A percentile compares a stretch with the other conserved stretches of the same genome.
phyloP scores from a whole-genome alignment of 1,140 invertebrate genomes.

The Neodiprion fabricii region DNA sequence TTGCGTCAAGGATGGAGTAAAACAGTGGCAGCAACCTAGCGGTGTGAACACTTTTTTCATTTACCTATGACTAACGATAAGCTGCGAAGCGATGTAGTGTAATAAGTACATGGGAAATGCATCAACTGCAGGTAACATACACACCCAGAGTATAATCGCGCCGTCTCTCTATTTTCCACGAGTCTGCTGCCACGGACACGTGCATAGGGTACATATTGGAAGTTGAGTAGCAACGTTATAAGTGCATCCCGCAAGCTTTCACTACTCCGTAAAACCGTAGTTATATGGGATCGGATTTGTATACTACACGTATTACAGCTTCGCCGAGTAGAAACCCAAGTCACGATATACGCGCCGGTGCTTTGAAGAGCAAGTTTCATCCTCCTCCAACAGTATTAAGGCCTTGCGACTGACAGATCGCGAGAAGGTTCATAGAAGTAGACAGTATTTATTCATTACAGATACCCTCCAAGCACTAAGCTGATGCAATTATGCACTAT shows the following conservation, averaged over 20 bases:
- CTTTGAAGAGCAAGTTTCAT: constrained; percentile 7
- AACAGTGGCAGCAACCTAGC: too few species aligned
- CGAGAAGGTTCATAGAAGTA: not conserved
- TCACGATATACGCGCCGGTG: not conserved
- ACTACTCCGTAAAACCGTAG: not conserved
- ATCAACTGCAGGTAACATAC: not conserved
- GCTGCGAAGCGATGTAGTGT: not conserved
- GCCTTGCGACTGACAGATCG: not conserved
- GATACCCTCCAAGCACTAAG: not conserved
- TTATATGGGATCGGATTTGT: not conserved
- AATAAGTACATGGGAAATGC: not conserved
- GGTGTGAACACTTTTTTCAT: too few species aligned
- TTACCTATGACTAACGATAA: not conserved
- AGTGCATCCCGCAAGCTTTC: not conserved
- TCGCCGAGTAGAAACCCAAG: not conserved
- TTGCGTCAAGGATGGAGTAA: too few species aligned
- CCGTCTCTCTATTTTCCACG: too few species aligned
- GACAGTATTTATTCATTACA: not conserved
- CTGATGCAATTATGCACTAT: not conserved
- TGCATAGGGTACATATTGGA: not conserved
- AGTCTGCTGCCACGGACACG: too few species aligned
- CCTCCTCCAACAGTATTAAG: not conserved
- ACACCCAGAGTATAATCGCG: too few species aligned
- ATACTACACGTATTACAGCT: not conserved
- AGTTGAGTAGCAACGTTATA: not conserved